These are phyloP conservation scores for Dryomyza anilis DNA, from an alignment of 2,888 invertebrate genomes.

Conservation along the genomic window DNA sequence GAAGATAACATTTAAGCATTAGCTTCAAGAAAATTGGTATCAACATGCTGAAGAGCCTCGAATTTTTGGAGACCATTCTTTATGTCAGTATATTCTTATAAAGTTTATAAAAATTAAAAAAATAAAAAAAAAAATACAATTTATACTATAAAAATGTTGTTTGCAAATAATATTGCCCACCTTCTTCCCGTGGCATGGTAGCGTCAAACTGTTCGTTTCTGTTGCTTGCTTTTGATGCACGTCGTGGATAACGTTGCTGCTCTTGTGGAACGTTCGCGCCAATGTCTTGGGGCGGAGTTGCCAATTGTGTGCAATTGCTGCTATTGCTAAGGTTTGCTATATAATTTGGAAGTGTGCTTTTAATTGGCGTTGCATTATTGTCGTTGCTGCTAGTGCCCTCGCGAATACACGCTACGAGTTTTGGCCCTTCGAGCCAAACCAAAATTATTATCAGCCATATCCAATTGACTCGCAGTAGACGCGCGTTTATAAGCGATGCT, in stretches of 20 bases:
- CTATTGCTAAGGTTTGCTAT: constrained; percentile 14
- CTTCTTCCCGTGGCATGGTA: not conserved
- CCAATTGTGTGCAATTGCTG: constrained; percentile 4
- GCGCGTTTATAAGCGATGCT: constrained; percentile 19
- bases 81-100: too few relatives aligned
- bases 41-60: not conserved
- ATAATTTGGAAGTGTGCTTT: not conserved
- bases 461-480: constrained; percentile 43
- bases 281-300: not conserved
- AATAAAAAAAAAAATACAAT: too few relatives aligned
- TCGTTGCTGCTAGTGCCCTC: constrained; percentile 52
- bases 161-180: too few relatives aligned
- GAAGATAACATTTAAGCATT: not conserved
- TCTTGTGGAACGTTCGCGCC: too few relatives aligned
- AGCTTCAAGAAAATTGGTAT: not conserved
- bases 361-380: not conserved
- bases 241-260: too few relatives aligned
- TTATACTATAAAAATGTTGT: too few relatives aligned
- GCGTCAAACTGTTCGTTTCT: not conserved
- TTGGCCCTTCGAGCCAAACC: constrained; percentile 56
- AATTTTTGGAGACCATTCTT: too few relatives aligned
- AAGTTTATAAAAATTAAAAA: too few relatives aligned
- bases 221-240: too few relatives aligned
- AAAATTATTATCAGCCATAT: constrained; percentile 57
- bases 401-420: too few relatives aligned